Evolutionary conservation across 2,888 invertebrate genomes (phyloP), one percentile per base, ranked within the genome.

Genomic region (Nomada fabriciana): DNA sequence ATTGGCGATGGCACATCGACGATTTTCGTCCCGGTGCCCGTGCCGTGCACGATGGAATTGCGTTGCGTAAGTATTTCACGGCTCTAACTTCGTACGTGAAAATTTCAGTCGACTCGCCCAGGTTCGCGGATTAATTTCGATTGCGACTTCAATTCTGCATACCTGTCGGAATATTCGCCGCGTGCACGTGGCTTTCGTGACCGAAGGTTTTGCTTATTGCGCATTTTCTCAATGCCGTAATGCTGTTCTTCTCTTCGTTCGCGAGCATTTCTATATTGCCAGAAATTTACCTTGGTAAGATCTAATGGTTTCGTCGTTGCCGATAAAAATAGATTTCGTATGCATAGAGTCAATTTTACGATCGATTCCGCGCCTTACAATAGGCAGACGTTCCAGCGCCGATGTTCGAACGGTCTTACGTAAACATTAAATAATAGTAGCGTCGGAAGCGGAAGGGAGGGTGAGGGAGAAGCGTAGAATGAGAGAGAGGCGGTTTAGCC

Each of bases 341-440:
- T 43, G 67, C 67, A 72, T 50, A 52, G 80, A 68, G 68, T 72
- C 75, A 63, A 68, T 76, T 68, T 67, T 61, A 67, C 81, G 65
- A 70, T 75, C 76, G 82, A 82, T 76, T 68, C 53, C 36, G 57
- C 23, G 20, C 29, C 53, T 71, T 71, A 47, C 60, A 61, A 80
- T 29, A 68, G 57, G 47, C 73, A 68, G 80, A 72, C 61, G 63
- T 60, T 79, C 43, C 29, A 50, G 43, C 53, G 61, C 50, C 68
- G 55, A 15, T 13, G 52, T 59, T 77, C 52, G 59, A 61, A 23
- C 23, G 36, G 25, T 73, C 80, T 80, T 80, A 80, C 80, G 68
- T 80, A 80, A 80, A 80, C 57, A 52, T 80, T 52, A 64, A 80
- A 72, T 80, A 80, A 80, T 64, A 80, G 72, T 80, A 72, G 55